Percentiles rank a stretch among this genome's conserved stretches.
phyloP scores from a whole-genome alignment of 2,888 invertebrate genomes.

The Platypus cylindrus region DNA sequence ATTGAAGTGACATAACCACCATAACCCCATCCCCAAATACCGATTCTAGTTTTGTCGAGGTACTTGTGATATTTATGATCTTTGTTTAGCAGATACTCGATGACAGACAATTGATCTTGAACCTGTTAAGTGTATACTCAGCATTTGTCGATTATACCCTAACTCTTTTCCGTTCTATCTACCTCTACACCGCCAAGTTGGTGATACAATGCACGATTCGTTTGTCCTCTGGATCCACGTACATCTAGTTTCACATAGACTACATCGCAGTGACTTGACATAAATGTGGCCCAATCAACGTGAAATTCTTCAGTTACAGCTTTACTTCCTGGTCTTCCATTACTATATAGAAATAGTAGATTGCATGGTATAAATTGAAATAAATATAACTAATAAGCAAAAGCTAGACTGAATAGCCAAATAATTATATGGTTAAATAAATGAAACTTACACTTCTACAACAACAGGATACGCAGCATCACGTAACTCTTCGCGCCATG shows the following conservation, averaged over 20 bases:
- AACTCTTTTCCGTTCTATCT: background rate
- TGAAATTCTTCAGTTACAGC: conserved; percentile 78
- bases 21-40: conserved; percentile 96
- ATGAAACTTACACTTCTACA: conserved; percentile 73
- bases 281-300: conserved; percentile 85
- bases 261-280: conserved; percentile 81
- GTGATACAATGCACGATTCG: conserved; percentile 68
- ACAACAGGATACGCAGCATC: conserved; percentile 82
- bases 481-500: conserved; percentile 72
- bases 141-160: conserved; percentile 28
- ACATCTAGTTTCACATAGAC: conserved; percentile 87
- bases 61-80: conserved; percentile 45
- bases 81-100: conserved; percentile 69
- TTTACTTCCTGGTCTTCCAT: conserved; percentile 86
- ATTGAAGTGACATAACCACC: conserved; percentile 91
- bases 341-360: conserved; percentile 34
- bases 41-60: conserved; percentile 76
- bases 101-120: conserved; percentile 79
- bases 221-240: conserved; percentile 58
- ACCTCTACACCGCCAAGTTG: conserved; percentile 61
- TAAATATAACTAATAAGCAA: too few species aligned
- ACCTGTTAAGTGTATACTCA: conserved; percentile 46
- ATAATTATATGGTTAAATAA: background rate
- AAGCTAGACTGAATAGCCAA: background rate
- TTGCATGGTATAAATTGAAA: conserved; percentile 1